Evolutionary conservation across 2,113 vertebrate genomes (phyloP).

Genomic region (Lathamus discolor): DNA sequence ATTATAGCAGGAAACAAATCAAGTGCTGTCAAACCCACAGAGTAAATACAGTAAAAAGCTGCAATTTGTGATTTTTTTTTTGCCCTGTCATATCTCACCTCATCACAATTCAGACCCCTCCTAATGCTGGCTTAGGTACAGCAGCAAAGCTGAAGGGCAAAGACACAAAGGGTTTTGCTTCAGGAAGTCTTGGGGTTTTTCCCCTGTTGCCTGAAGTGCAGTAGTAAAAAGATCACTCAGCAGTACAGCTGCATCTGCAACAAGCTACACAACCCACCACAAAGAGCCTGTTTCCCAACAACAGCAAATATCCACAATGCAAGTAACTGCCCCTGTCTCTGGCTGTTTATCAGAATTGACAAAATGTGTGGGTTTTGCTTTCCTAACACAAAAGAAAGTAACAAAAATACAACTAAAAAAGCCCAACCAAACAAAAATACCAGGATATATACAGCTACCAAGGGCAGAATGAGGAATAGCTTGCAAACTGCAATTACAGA

Average conservation of each 20-base stretch:
- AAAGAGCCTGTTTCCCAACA: not conserved
- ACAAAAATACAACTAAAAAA: not conserved
- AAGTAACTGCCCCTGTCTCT: not conserved
- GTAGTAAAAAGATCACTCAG: not conserved
- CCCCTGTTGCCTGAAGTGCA: not conserved
- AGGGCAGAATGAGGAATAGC: not conserved
- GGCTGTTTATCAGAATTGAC: not conserved
- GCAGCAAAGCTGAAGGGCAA: not conserved
- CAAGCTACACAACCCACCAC: not conserved
- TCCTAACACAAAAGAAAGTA: not conserved
- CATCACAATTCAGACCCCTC: not conserved
- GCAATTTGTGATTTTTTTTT: not conserved
- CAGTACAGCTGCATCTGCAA: not conserved
- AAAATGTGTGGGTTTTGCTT: not conserved
- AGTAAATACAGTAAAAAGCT: not conserved
- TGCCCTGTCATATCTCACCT: not conserved
- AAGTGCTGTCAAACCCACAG: not conserved
- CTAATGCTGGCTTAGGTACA: not conserved
- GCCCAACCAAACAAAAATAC: not conserved
- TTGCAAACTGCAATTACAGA: not conserved
- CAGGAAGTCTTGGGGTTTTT: not conserved
- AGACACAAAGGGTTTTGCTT: not conserved
- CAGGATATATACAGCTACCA: not conserved
- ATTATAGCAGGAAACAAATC: not conserved
- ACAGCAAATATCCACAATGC: not conserved